A percentile compares a stretch with the other conserved stretches of the same genome.
phyloP scores from a whole-genome alignment of 1,140 invertebrate species.

The Tachypleus tridentatus region DNA sequence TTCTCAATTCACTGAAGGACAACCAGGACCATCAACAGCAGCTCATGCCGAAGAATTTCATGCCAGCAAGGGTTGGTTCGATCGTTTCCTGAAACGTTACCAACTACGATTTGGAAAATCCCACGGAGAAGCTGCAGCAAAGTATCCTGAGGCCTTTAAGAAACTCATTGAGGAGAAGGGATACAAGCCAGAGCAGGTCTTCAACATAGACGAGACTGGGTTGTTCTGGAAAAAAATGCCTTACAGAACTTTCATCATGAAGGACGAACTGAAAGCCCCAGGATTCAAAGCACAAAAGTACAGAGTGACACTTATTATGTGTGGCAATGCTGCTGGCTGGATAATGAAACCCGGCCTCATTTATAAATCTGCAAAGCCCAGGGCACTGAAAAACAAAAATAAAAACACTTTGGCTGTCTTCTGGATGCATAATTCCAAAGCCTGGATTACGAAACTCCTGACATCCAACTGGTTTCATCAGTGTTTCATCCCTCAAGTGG shows the following conservation, averaged over 20 bases:
- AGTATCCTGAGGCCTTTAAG: slow-evolving; percentile 19
- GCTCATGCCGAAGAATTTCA: too few relatives aligned
- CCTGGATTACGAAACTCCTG: too few relatives aligned
- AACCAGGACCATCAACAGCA: too few relatives aligned
- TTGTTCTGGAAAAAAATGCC: slow-evolving; percentile 26
- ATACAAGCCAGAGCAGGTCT: slow-evolving; percentile 30
- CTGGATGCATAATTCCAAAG: too few relatives aligned
- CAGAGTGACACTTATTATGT: slow-evolving; percentile 23
- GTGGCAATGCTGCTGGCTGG: too few relatives aligned
- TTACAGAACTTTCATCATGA: slow-evolving; percentile 8
- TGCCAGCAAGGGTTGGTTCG: slow-evolving; percentile 33
- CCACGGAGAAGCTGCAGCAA: slow-evolving; percentile 29
- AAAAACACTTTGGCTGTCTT: too few relatives aligned
- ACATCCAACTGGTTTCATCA: too few relatives aligned
- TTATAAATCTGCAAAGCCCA: too few relatives aligned
- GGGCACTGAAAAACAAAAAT: too few relatives aligned
- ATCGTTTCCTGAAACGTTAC: slow-evolving; percentile 29
- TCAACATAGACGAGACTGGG: slow-evolving; percentile 25
- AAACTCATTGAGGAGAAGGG: slow-evolving; percentile 30
- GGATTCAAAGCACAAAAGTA: slow-evolving; percentile 20
- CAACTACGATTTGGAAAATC: slow-evolving; percentile 30
- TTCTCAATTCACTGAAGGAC: too few relatives aligned
- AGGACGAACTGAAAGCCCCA: slow-evolving; percentile 7
- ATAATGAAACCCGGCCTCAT: too few relatives aligned
- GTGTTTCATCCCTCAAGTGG: too few relatives aligned